These are phyloP conservation scores for Sebastes fasciatus DNA, from an alignment of 2,113 vertebrate genomes.

Conservation along the genomic window DNA sequence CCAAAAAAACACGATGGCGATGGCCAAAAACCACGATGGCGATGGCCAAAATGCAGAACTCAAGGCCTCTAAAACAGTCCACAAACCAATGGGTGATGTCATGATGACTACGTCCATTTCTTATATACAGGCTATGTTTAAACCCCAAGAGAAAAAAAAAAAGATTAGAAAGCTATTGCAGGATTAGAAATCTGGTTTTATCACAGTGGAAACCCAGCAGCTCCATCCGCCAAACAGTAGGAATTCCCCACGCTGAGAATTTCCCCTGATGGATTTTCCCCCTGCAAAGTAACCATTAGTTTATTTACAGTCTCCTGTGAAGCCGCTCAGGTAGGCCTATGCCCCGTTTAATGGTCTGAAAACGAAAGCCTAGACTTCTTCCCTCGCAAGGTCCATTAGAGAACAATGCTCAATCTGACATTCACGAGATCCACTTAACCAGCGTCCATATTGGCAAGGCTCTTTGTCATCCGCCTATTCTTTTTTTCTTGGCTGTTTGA, in stretches of 20 bases:
- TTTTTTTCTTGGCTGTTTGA: slow-evolving; percentile 66
- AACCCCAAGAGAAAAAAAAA: not conserved
- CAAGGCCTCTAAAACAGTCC: no score
- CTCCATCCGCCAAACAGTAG: not conserved
- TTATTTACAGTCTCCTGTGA: slow-evolving; percentile 50
- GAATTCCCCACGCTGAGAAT: not conserved
- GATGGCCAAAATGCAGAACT: no score
- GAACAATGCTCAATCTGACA: slow-evolving; percentile 70
- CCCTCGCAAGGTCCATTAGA: slow-evolving; percentile 67
- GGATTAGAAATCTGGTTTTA: not conserved
- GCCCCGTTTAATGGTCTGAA: slow-evolving; percentile 69
- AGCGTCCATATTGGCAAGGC: slow-evolving; percentile 27
- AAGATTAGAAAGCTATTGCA: not conserved
- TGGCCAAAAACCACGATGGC: no score
- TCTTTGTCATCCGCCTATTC: slow-evolving; percentile 56
- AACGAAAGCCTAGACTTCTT: slow-evolving; percentile 44
- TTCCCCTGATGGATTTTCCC: not conserved
- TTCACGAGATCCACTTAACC: slow-evolving; percentile 72
- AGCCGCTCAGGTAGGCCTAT: slow-evolving; percentile 49
- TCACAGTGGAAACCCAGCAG: not conserved
- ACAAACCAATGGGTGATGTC: no score
- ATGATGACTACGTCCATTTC: no score
- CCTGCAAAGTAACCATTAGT: slow-evolving; percentile 30
- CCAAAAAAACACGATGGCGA: no score
- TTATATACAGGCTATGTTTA: no score